Percentiles rank a stretch among this genome's conserved stretches.
phyloP scores from a whole-genome alignment of 2,888 invertebrate species.

The Catotricha subobsoleta region DNA sequence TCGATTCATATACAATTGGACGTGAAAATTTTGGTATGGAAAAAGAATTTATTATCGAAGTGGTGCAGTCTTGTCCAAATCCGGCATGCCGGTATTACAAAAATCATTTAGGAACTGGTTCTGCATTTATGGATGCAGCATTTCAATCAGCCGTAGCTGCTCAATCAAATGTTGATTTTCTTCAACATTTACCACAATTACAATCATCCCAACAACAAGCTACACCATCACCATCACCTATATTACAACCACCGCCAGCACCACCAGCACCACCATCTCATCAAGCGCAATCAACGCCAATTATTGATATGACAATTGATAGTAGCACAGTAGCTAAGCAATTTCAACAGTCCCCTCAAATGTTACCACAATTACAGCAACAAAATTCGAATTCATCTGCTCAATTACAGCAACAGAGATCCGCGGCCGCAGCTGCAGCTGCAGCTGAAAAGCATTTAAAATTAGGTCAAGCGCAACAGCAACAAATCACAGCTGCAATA shows the following conservation, averaged over 20 bases:
- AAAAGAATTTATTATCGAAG: conserved; percentile 74
- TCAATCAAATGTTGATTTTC: conserved; percentile 46
- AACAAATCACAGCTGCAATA: conserved; percentile 40
- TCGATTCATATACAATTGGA: conserved; percentile 62
- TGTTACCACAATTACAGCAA: background rate
- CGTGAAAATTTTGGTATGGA: conserved; percentile 75
- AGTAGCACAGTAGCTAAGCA: background rate
- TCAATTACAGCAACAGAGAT: conserved; percentile 15
- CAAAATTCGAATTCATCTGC: conserved; percentile 22
- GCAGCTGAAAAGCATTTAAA: conserved; percentile 22
- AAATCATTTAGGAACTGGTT: conserved; percentile 47
- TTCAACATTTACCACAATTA: conserved; percentile 38
- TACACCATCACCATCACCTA: no score
- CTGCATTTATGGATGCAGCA: conserved; percentile 28
- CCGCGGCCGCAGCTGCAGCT: conserved; percentile 23
- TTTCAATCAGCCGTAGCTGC: conserved; percentile 23
- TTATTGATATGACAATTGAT: conserved; percentile 10
- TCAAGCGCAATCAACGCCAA: background rate
- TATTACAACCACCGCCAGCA: no score
- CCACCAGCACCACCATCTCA: no score
- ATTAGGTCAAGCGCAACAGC: conserved; percentile 37
- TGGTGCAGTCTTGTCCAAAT: conserved; percentile 75
- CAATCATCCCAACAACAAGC: background rate
- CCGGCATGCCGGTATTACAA: conserved; percentile 77
- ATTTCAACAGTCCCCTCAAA: background rate